A percentile compares a stretch with the other conserved stretches of the same genome.
Conservation (phyloP, 2,113 vertebrate genomes). For the Macquaria ambigua region DNA sequence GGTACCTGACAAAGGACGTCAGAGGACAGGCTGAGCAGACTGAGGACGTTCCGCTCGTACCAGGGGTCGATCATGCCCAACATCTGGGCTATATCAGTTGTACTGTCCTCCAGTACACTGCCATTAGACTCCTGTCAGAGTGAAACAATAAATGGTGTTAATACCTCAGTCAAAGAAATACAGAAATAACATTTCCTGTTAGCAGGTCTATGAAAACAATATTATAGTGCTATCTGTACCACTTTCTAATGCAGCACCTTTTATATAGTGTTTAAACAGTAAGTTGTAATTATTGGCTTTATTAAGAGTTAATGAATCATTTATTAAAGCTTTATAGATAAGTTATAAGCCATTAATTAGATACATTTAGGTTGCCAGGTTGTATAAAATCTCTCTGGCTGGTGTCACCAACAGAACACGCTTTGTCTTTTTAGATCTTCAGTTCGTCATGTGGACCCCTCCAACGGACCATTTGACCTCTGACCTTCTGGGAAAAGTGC, state of each 20-base stretch:
- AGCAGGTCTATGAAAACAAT: constrained; percentile 3
- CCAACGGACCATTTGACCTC: not conserved
- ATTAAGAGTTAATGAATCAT: too few species aligned
- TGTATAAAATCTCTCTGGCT: not conserved
- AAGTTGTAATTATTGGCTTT: too few species aligned
- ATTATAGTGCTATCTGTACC: not conserved
- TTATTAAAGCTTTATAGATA: too few species aligned
- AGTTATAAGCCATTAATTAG: too few species aligned
- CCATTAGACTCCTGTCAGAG: constrained; percentile 53
- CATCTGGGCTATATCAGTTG: constrained; percentile 91
- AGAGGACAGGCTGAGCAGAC: constrained; percentile 91
- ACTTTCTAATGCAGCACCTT: not conserved
- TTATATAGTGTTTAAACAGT: too few species aligned
- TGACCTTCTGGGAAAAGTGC: not conserved
- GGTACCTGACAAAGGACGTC: constrained; percentile 91
- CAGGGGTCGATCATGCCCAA: constrained; percentile 94
- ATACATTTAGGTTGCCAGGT: not conserved
- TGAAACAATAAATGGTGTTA: not conserved
- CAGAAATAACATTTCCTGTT: not conserved
- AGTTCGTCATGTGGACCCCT: not conserved
- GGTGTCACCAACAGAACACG: too few species aligned
- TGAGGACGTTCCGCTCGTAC: constrained; percentile 93
- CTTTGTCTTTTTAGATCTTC: too few species aligned
- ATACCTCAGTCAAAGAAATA: not conserved
- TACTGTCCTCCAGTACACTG: constrained; percentile 79